Conservation (phyloP, 2,113 vertebrate species). For the Vimba vimba region DNA sequence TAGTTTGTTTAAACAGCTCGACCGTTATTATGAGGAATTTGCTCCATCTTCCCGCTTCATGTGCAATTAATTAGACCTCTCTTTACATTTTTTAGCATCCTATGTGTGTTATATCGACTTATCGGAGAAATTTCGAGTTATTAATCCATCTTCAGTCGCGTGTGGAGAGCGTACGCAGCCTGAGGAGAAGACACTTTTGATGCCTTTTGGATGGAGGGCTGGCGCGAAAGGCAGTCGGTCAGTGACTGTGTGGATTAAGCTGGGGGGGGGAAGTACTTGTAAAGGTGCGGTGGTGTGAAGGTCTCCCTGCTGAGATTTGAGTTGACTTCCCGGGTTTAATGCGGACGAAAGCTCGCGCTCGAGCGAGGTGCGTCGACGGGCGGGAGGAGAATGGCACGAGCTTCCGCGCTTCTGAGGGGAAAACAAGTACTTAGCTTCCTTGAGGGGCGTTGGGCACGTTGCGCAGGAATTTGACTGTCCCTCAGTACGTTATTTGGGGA, state of each 20-base stretch:
- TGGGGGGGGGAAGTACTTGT: constrained; percentile 57
- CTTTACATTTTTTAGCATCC: not conserved
- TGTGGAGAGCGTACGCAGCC: not conserved
- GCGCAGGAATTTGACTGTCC: constrained; percentile 61
- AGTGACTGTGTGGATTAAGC: constrained; percentile 66
- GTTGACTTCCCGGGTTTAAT: constrained; percentile 65
- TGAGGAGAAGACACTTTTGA: constrained; percentile 34
- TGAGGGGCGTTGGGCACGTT: constrained; percentile 51
- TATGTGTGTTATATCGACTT: not conserved
- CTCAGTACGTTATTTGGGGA: constrained; percentile 44
- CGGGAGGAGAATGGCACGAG: constrained; percentile 61
- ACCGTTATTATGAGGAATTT: not conserved
- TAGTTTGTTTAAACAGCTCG: constrained; percentile 49
- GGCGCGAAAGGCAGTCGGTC: constrained; percentile 49
- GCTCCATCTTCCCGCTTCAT: not conserved
- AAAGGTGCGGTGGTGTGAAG: constrained; percentile 47
- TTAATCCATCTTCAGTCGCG: not conserved
- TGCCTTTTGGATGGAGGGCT: constrained; percentile 48
- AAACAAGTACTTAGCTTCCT: constrained; percentile 51
- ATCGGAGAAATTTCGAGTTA: constrained; percentile 6
- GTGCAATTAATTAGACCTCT: not conserved
- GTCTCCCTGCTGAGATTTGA: constrained; percentile 66
- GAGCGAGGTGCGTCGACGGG: constrained; percentile 58
- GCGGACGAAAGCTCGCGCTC: constrained; percentile 60
- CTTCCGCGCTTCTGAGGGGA: constrained; percentile 54